These are phyloP conservation scores for Cirrhinus molitorella DNA, from an alignment of 2,797 vertebrate species.

Conservation along the genomic window DNA sequence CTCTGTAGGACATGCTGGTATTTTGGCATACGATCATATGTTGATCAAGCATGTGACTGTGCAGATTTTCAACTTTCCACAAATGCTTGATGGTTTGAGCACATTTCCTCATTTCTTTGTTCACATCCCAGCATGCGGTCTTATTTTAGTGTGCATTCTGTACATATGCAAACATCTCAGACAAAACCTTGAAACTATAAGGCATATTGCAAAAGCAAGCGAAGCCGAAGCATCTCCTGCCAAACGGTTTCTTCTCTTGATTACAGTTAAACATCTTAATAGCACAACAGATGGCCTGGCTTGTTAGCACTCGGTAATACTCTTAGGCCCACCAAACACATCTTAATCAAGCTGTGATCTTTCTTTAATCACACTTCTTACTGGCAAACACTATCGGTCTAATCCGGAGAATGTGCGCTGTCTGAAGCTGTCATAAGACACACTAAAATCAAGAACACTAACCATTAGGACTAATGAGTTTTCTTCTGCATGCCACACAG, in stretches of 20 bases:
- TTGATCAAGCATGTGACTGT: neutral
- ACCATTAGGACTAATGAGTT: neutral
- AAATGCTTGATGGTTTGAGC: neutral
- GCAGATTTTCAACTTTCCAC: neutral
- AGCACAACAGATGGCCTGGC: constrained; percentile 78
- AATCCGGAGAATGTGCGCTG: constrained; percentile 22
- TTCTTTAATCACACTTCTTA: constrained; percentile 80
- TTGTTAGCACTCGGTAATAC: constrained; percentile 76
- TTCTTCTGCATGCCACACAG: neutral
- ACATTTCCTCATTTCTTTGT: neutral
- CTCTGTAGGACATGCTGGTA: neutral
- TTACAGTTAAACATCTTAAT: constrained; percentile 75
- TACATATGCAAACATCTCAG: neutral
- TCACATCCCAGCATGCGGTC: neutral
- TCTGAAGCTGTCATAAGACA: constrained; percentile 14
- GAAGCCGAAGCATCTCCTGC: constrained; percentile 62
- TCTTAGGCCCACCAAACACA: constrained; percentile 78
- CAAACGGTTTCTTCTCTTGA: constrained; percentile 74
- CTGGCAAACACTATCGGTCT: constrained; percentile 79
- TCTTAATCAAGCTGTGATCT: constrained; percentile 82
- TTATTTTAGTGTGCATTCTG: neutral
- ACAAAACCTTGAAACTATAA: neutral
- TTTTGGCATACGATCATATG: neutral
- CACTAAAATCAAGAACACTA: neutral
- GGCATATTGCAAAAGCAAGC: constrained; percentile 25